Percentiles rank a stretch among this genome's conserved stretches.
These are phyloP conservation scores for Diaprepes abbreviatus DNA, from an alignment of 2,888 invertebrate genomes.

Conservation along the genomic window DNA sequence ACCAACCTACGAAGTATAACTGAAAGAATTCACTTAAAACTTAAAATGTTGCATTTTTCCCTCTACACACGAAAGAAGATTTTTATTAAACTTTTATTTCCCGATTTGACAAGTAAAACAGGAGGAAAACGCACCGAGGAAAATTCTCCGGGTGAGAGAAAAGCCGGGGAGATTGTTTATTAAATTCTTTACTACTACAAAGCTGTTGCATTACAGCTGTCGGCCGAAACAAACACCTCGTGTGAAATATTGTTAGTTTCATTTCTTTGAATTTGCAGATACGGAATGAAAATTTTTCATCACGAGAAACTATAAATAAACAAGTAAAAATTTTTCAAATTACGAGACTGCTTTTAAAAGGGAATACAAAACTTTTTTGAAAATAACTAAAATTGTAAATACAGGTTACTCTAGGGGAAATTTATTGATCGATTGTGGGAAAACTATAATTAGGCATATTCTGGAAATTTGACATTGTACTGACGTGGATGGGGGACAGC, in stretches of 20 bases:
- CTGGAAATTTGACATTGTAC: too few species aligned
- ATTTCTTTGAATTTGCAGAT: slow-evolving; percentile 16
- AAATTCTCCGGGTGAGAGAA: slow-evolving; percentile 21
- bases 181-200: slow-evolving; percentile 41
- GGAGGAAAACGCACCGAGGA: slow-evolving; percentile 22
- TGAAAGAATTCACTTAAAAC: too few species aligned
- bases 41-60: neutral
- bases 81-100: slow-evolving; percentile 19
- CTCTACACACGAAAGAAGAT: neutral
- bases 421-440: too few species aligned
- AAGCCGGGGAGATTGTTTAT: slow-evolving; percentile 37
- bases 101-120: slow-evolving; percentile 36
- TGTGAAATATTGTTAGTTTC: slow-evolving; percentile 26
- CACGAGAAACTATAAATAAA: too few species aligned
- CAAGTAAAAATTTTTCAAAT: too few species aligned
- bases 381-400: too few species aligned
- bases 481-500: too few species aligned
- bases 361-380: too few species aligned
- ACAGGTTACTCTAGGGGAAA: too few species aligned
- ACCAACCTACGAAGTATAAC: too few species aligned
- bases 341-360: too few species aligned
- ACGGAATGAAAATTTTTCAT: neutral
- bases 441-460: too few species aligned
- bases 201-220: slow-evolving; percentile 34
- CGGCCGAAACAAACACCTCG: slow-evolving; percentile 33